Percentiles rank a stretch among this genome's conserved stretches.
phyloP scores from a whole-genome alignment of 2,113 vertebrate species.

The Tenebrosternarchus preto region DNA sequence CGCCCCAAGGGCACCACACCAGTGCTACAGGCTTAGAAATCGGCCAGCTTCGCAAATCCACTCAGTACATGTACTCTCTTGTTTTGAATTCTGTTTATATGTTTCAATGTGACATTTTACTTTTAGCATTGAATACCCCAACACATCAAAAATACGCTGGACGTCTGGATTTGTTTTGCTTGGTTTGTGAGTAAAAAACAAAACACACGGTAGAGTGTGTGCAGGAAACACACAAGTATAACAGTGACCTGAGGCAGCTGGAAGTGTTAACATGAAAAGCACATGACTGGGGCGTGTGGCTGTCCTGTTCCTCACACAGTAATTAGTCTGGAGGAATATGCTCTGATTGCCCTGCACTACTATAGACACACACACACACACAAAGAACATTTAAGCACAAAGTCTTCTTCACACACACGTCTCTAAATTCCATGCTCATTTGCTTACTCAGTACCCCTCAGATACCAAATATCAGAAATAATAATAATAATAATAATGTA shows the following conservation, averaged over 20 bases:
- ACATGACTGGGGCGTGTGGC: conserved; percentile 62
- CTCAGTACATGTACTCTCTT: background rate
- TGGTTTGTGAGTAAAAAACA: conserved; percentile 21
- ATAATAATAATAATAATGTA: background rate
- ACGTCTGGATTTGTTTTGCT: background rate
- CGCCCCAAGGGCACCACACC: background rate
- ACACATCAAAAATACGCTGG: background rate
- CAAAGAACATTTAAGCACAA: conserved; percentile 54
- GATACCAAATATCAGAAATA: background rate
- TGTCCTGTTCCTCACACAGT: conserved; percentile 38
- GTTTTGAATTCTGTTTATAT: background rate
- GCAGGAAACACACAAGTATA: conserved; percentile 71
- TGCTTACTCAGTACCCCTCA: conserved; percentile 11
- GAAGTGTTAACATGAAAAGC: conserved; percentile 81
- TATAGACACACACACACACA: conserved; percentile 55
- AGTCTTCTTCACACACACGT: conserved; percentile 54
- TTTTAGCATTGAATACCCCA: background rate
- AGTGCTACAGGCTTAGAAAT: background rate
- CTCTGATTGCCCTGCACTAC: conserved; percentile 42
- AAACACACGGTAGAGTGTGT: conserved; percentile 26
- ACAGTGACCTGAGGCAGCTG: conserved; percentile 76
- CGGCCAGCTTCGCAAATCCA: no score
- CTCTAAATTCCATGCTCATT: conserved; percentile 23
- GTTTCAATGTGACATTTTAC: background rate
- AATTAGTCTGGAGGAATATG: conserved; percentile 53